Conservation (phyloP, 2,113 vertebrate genomes). For the Lamprotornis superbus region DNA sequence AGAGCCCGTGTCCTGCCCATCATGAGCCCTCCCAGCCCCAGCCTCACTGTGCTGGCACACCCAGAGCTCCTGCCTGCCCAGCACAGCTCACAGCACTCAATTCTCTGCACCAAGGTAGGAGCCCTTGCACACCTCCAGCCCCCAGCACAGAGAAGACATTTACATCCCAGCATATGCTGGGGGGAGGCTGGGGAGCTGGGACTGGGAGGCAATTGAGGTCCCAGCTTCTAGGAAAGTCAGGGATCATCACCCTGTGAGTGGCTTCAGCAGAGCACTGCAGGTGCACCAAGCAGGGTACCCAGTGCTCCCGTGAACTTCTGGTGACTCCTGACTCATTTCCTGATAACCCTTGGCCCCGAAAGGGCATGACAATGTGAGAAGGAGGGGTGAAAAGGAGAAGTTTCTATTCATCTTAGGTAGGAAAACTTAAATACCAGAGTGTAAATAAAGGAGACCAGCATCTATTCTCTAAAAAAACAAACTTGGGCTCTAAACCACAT, state of each 20-base stretch:
- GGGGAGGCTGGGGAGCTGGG: not conserved
- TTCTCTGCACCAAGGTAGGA: not conserved
- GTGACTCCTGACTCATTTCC: not conserved
- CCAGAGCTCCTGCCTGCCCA: not conserved
- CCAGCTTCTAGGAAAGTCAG: not conserved
- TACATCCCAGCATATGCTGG: fast-evolving
- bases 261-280: not conserved
- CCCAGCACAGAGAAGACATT: not conserved
- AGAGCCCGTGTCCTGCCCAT: not conserved
- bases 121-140: not conserved
- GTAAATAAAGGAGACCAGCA: not conserved
- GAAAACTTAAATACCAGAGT: not conserved
- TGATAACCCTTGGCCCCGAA: not conserved
- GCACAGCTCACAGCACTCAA: not conserved
- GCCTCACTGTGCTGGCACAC: not conserved
- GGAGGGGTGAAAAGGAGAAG: not conserved
- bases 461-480: not conserved
- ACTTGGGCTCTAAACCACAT: not conserved
- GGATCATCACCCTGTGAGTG: fast-evolving
- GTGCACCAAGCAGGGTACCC: not conserved
- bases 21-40: not conserved
- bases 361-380: not conserved
- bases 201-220: not conserved
- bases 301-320: not conserved
- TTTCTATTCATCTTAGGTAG: not conserved